Evolutionary conservation across 2,113 vertebrate species (phyloP).

Genomic region (Narcine bancroftii): DNA sequence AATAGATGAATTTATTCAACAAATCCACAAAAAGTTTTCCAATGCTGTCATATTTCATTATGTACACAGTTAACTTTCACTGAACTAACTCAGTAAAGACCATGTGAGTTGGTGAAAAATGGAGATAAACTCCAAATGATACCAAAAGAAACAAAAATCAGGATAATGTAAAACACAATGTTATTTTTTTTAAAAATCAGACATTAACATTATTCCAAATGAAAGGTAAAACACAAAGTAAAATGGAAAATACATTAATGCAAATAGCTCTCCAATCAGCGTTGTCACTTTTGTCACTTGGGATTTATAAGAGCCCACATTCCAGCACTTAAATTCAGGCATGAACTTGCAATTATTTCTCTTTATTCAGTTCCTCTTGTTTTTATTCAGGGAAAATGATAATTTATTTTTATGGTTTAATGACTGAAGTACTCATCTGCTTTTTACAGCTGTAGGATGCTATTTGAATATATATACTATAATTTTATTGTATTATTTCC

Average conservation of each 20-base stretch:
- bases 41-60: neutral
- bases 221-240: neutral
- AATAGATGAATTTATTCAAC: neutral
- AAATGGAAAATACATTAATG: neutral
- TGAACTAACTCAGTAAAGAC: neutral
- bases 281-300: neutral
- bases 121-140: neutral
- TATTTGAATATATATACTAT: neutral
- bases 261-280: neutral
- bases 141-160: neutral
- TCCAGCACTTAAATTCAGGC: neutral
- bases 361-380: neutral
- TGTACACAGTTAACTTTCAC: neutral
- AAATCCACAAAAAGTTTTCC: neutral
- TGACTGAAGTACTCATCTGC: constrained; percentile 11
- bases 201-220: neutral
- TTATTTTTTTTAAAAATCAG: no score
- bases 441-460: constrained; percentile 11
- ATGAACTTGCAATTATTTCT: constrained; percentile 21
- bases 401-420: neutral
- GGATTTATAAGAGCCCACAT: neutral
- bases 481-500: constrained; percentile 22
- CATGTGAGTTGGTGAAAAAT: neutral
- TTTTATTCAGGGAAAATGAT: constrained; percentile 2
- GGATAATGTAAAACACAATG: neutral